A percentile compares a stretch with the other conserved stretches of the same genome.
Evolutionary conservation across 2,797 vertebrate species (phyloP).

Genomic region (Myotis planiceps): DNA sequence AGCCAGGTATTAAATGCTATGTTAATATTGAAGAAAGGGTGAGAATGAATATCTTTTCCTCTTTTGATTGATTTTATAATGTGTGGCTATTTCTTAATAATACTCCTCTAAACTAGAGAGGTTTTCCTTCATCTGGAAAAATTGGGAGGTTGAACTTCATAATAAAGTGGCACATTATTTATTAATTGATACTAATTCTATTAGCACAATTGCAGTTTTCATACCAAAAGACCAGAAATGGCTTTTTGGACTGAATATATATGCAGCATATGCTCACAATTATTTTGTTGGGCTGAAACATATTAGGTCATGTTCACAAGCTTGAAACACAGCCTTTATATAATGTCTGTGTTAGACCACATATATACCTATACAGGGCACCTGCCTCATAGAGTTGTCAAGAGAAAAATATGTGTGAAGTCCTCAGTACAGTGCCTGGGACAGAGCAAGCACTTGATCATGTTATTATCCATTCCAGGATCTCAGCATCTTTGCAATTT

Average conservation of each 20-base stretch:
- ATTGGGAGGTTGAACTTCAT: neutral
- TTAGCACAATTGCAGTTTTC: neutral
- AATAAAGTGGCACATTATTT: neutral
- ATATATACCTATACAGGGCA: neutral
- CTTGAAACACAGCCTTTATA: neutral
- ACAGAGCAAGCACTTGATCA: neutral
- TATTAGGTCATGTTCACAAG: neutral
- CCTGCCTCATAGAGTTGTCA: neutral
- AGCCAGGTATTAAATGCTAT: neutral
- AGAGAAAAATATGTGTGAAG: neutral
- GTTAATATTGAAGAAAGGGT: neutral
- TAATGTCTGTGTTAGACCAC: neutral
- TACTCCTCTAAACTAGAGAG: neutral
- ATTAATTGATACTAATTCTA: neutral
- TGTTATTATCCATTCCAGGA: neutral
- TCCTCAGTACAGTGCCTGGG: neutral
- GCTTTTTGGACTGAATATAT: neutral
- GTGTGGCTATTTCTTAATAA: neutral
- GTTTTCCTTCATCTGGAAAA: slow-evolving; percentile 27
- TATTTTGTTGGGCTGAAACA: neutral
- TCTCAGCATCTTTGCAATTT: neutral
- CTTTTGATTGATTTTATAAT: neutral
- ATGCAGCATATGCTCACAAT: neutral
- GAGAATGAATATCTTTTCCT: neutral
- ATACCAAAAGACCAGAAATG: neutral